Evolutionary conservation across 2,797 vertebrate genomes (phyloP), one percentile per base, ranked within the genome.

Genomic region (Acomys russatus): DNA sequence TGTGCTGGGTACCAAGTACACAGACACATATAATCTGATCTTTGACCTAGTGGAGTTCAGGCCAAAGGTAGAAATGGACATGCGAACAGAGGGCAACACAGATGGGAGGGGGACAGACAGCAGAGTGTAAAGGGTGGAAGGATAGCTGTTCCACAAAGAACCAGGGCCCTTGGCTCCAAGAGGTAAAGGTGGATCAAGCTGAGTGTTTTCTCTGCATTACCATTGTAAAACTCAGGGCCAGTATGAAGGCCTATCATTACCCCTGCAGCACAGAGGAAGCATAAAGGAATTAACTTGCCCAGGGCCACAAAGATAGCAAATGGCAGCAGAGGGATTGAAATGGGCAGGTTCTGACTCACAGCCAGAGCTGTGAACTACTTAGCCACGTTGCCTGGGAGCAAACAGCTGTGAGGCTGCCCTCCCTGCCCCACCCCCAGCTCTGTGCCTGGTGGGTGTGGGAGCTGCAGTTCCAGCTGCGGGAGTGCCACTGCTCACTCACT

Each of bases 291-390:
- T 77, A 66, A 44, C 35, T 77, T 9, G 23, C 76, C 64, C 22
- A 66, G 68, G 74, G 54, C 83, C 83, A 74, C 70, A 61, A 68
- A 92, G 83, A 74, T 11, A 90, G 68, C 71, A 14, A 68, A 86
- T 74, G 89, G 91, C 66, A 92, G 82, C 74, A 90, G 56, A 28
- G 38, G 59, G 78, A 71, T 66, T 97, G 33, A 30, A 83, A 96
- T 23, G 49, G 59, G 64, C 12, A 20, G 23, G 28, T 88, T 96
- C 90, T 74, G 88, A 82, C 82, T 86, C 91, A 71, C 56, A 92
- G 92, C 44, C 88, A 94, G 49, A 88, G 68, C 76, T 90, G 70
- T 56, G 64, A 87, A 44, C 49, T 71, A 54, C 76, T 51, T 66
- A 84, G 77, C 79, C 30, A 25, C 1, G 14, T 63, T 73, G 87